Conservation (phyloP, 2,113 vertebrate species). For the Muntiacus reevesi region DNA sequence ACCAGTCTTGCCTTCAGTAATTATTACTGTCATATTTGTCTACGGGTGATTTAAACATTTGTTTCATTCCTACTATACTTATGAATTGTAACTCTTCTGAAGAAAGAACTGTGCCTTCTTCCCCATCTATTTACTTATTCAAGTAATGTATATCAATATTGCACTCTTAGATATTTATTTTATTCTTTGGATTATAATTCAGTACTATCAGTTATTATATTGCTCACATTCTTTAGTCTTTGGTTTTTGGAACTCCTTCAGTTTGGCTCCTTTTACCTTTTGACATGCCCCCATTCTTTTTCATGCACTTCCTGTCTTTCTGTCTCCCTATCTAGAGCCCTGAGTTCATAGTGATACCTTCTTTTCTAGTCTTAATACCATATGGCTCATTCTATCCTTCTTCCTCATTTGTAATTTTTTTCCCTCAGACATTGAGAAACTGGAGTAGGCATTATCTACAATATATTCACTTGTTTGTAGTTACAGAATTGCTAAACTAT, state of each 20-base stretch:
- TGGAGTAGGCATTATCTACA: not conserved
- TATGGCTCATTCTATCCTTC: not conserved
- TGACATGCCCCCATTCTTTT: not conserved
- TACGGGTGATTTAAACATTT: not conserved
- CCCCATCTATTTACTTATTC: not conserved
- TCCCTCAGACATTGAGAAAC: not conserved
- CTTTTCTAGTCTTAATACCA: not conserved
- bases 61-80: not conserved
- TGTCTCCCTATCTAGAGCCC: not conserved
- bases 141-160: not conserved
- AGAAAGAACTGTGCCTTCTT: not conserved
- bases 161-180: not conserved
- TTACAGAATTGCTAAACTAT: not conserved
- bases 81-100: not conserved
- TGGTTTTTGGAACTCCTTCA: not conserved
- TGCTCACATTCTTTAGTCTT: not conserved
- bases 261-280: not conserved
- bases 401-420: not conserved
- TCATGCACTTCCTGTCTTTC: not conserved
- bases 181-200: not conserved
- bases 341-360: not conserved
- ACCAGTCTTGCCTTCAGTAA: not conserved
- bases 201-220: not conserved
- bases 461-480: not conserved
- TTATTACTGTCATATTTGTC: not conserved